Base-by-base conservation (phyloP, 1,140 invertebrate species). In the Nephila pilipes region DNA sequence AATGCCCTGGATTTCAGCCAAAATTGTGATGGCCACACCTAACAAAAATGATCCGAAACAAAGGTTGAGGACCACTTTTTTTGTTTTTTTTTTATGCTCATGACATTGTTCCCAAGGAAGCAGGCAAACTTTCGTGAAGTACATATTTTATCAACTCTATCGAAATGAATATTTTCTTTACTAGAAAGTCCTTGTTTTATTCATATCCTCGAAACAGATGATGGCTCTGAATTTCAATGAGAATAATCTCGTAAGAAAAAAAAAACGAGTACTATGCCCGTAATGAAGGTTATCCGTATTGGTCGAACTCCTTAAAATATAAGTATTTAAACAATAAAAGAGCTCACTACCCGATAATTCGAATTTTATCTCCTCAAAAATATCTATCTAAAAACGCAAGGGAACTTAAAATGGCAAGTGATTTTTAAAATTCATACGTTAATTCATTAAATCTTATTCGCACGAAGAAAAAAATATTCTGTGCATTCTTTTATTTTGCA, bases 31-130 rank as follows among this genome's bases (percentile, higher is more conserved):
- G 29, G 14, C 69, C 69, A 75, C 69, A 75, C 69, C 69, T 75
- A 75, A 16, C 29, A 36, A 75, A 75, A 75, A 75, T 75, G 69
- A 75, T 75, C 69, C 69, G 16, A 75, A 75, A 36, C 69, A 75
- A 75, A 75, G 29, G 29, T 20, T 75, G 29, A 14, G 29, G 14
- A 4, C 69, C 25, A 4, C 6, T 20, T 32, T 32, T 75, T 32
- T 20, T 1, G 4, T n/a, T 25, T 12, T 32, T 36, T 36, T 18
- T 22, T 22, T 60, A 60, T 60, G 16, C 58, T 60, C 58, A 6
- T 36, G 16, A 75, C 16, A 75, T 20, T 75, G 69, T 75, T 75
- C 29, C 46, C 69, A 75, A 75, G 69, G 69, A 75, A 20, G 29
- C 29, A 5, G 10, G 12, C n/a, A 65, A 65, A 65, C 1, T 36